These are phyloP conservation scores for Psilopsiagon aurifrons DNA, from an alignment of 2,113 vertebrate species.

Conservation along the genomic window DNA sequence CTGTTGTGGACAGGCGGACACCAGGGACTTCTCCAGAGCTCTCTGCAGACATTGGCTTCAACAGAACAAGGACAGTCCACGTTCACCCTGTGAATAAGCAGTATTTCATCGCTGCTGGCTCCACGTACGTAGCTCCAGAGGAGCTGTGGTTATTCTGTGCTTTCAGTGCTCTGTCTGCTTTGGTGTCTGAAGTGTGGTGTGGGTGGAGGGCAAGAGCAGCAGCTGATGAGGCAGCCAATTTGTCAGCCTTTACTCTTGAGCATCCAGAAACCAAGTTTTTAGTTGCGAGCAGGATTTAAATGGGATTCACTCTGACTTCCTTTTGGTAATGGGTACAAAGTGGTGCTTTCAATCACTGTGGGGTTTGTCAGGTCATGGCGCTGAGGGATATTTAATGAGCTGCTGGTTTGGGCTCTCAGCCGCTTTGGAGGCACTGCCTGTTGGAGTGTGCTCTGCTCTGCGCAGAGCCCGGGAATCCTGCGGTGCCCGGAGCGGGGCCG, in stretches of 20 bases:
- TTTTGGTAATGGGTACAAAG: background rate
- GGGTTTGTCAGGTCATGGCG: background rate
- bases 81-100: constrained; percentile 85
- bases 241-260: accelerated
- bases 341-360: accelerated
- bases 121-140: constrained; percentile 56
- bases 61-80: constrained; percentile 76
- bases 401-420: background rate
- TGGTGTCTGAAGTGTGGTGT: background rate
- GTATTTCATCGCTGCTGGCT: constrained; percentile 83
- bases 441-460: background rate
- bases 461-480: background rate
- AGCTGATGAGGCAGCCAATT: background rate
- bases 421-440: background rate
- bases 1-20: constrained; percentile 84
- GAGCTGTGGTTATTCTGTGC: accelerated
- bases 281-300: background rate
- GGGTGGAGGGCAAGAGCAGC: background rate
- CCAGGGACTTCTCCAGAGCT: constrained; percentile 75
- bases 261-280: background rate
- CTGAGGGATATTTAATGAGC: background rate
- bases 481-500: accelerated
- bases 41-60: constrained; percentile 64
- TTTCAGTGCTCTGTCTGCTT: accelerated
- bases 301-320: background rate